Percentiles rank a stretch among this genome's conserved stretches.
Evolutionary conservation across 2,888 invertebrate genomes (phyloP).

Genomic region (Pocota personata): DNA sequence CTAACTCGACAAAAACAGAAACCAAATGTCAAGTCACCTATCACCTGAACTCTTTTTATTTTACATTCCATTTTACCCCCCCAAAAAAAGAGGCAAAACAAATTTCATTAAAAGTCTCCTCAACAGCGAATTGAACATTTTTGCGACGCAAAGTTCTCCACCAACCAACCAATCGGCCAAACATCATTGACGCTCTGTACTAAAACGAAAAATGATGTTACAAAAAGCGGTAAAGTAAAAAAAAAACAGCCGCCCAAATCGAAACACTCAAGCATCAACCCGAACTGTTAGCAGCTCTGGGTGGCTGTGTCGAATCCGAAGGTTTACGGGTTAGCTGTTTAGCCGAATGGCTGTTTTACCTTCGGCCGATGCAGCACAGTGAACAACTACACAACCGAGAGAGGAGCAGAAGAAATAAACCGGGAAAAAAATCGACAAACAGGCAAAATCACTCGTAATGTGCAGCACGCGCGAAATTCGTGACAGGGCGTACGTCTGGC

Average conservation of each 20-base stretch:
- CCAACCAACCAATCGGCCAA: slow-evolving; percentile 48
- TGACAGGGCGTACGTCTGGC: slow-evolving; percentile 77
- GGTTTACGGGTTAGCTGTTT: slow-evolving; percentile 71
- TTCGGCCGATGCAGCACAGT: slow-evolving; percentile 49
- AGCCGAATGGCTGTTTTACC: slow-evolving; percentile 49
- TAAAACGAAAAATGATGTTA: slow-evolving; percentile 69
- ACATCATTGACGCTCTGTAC: slow-evolving; percentile 65
- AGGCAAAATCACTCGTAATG: slow-evolving; percentile 75
- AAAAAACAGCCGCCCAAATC: slow-evolving; percentile 64
- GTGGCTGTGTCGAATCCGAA: slow-evolving; percentile 69
- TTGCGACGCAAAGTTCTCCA: slow-evolving; percentile 46
- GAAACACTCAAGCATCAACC: slow-evolving; percentile 62
- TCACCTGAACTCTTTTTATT: slow-evolving; percentile 58
- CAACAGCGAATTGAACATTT: slow-evolving; percentile 61
- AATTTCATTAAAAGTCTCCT: slow-evolving; percentile 63
- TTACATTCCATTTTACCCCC: slow-evolving; percentile 38
- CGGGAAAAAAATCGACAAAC: slow-evolving; percentile 63
- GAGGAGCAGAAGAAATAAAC: slow-evolving; percentile 47
- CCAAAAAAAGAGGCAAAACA: slow-evolving; percentile 4
- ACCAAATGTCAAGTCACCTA: slow-evolving; percentile 69
- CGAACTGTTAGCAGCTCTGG: slow-evolving; percentile 72
- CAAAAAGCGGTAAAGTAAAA: slow-evolving; percentile 31
- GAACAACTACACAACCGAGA: slow-evolving; percentile 38
- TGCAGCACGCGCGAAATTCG: slow-evolving; percentile 78
- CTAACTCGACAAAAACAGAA: slow-evolving; percentile 1